Base-by-base conservation (phyloP, 64 coral and sea anemone genomes). In the Dendronephthya gigantea region DNA sequence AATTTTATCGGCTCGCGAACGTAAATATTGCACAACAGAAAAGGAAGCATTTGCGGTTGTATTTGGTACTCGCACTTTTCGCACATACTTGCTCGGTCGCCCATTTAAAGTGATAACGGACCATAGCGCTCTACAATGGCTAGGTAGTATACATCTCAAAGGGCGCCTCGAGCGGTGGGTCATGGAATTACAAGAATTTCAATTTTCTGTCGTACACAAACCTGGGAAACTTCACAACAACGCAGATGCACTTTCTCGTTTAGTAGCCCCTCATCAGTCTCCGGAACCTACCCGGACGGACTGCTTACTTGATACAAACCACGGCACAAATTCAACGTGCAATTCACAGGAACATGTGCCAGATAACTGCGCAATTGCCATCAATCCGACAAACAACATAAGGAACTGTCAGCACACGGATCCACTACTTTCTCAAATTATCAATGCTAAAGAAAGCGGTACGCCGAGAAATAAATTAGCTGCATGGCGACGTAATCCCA, bases 131-230 rank as follows among this genome's bases (percentile, higher is more conserved):
- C 48, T 66, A 13, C 35, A 15, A 9, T 88, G 75, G 75, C 17
- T 88, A 12, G 50, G 83, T 27, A 88, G 16, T 35, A 88, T 66
- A 74, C 72, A 88, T 19, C 35, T 55, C 38, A 88, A 88, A 82
- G 33, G 50, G 81, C 49, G 87, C 23, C 49, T 83, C 28, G 87
- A 75, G 49, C 37, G 36, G 12, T 88, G 87, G 87, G 49, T 88
- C 16, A 88, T 83, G 76, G 50, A 88, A 38, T 83, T 88, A 28
- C 81, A 88, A 39, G 51, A 88, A 50, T 88, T 88, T 39, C 50
- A 83, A 43, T 68, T 88, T 83, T 40, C 87, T 29, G 52, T 83
- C 17, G 9, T 45, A 32, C 79, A 83, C 30, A 22, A 56, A 66
- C 33, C 87, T 39, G 81, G 87, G 7, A 62, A 59, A 86, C 12